Conservation (phyloP, 2,888 invertebrate species). For the Synergus japonicus region DNA sequence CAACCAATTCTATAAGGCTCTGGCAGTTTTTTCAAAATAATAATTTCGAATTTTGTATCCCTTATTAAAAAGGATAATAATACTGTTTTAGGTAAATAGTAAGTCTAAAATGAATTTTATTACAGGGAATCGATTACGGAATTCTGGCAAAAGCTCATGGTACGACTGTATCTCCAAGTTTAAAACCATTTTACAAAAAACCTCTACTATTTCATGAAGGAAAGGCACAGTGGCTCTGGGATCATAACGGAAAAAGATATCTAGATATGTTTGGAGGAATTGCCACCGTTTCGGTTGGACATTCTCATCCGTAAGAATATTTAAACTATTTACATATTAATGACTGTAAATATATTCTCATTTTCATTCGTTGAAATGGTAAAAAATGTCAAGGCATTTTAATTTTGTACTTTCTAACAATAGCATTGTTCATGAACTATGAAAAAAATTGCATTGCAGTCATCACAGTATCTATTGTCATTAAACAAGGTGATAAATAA, state of each 20-base stretch:
- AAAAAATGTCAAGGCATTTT: neutral
- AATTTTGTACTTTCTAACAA: neutral
- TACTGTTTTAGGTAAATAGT: neutral
- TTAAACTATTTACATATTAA: slow-evolving; percentile 29
- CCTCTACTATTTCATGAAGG: slow-evolving; percentile 92
- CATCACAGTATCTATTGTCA: no score
- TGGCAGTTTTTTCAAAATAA: no score
- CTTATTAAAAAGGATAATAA: no score
- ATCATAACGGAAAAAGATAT: slow-evolving; percentile 90
- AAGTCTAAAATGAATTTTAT: neutral
- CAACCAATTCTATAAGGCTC: no score
- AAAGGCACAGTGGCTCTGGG: slow-evolving; percentile 95
- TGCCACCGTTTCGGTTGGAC: slow-evolving; percentile 97
- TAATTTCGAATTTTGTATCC: no score
- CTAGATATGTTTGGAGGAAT: slow-evolving; percentile 98
- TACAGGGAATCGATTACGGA: slow-evolving; percentile 82
- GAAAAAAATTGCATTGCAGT: neutral
- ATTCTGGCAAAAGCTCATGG: slow-evolving; percentile 81
- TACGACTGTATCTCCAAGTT: slow-evolving; percentile 84
- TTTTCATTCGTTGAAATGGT: neutral
- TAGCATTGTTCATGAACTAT: neutral
- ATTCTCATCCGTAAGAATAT: slow-evolving; percentile 95
- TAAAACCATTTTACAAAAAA: slow-evolving; percentile 87
- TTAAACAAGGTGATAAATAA: no score
- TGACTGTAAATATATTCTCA: slow-evolving; percentile 8